Evolutionary conservation across 1,140 invertebrate species (phyloP), one percentile per base, ranked within the genome.

Genomic region (Dermatophagoides farinae): DNA sequence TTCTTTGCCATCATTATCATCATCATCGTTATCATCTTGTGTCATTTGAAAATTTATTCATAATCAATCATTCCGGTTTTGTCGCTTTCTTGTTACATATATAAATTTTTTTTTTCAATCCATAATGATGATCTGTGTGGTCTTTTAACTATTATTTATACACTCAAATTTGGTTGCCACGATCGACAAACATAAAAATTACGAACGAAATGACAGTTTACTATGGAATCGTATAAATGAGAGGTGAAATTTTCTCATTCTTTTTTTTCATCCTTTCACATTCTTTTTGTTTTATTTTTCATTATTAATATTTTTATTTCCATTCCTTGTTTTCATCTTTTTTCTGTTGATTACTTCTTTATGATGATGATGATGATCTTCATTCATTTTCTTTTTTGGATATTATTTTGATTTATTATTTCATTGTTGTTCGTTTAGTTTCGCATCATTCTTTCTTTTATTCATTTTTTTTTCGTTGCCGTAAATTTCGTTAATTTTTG

Each of bases 171-270:
- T 31, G 31, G 31, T 31, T 2, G 31, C 31, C 31, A 31, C 31
- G 31, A 31, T 31, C 31, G 31, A 31, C 31, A 31, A 31, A 31
- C 31, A 22, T 4, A 23, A 4, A 22, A 49, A 59, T 46, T 4
- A 23, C 1, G 18, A 16, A 16, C 1, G 6, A n/a, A 38, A 23
- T 14, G 22, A 39, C 40, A 46, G 44, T 59, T 12, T 44, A 14
- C 11, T 55, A n/a, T 55, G 53, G 53, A 55, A 55, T 25, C 16
- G 53, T 20, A 55, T 55, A 5, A 55, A 12, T 25, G 53, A 55
- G 31, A 55, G 53, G 53, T 55, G 53, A 53, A 31, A 31, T 31
- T 31, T 31, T 31, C 31, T 31, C 31, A 31, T 31, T 31, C 31
- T 41, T 20, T 41, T 57, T 14, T 37, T 57, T 16, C 37, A 41